Evolutionary conservation across 92 coral and sea anemone genomes (phyloP).

Genomic region (Porites rus): DNA sequence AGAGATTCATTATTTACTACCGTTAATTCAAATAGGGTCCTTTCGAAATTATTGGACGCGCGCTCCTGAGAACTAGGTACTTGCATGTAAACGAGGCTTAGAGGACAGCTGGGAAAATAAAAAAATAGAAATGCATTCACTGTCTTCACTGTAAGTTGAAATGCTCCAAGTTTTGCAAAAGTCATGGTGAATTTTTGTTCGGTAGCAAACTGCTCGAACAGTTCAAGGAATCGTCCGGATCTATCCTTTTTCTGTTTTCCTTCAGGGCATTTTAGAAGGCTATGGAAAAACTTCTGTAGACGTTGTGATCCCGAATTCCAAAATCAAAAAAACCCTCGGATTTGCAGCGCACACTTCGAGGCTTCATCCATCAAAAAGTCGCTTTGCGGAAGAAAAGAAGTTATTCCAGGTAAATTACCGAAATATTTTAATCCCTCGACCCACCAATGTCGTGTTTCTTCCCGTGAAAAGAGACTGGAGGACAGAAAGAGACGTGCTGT

Average conservation of each 20-base stretch:
- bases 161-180: neutral
- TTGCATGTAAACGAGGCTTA: slow-evolving; percentile 12
- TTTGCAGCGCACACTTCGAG: too few species aligned
- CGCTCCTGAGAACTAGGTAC: neutral
- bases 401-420: slow-evolving; percentile 10
- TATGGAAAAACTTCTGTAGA: slow-evolving; percentile 8
- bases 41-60: slow-evolving; percentile 18
- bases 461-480: slow-evolving; percentile 3
- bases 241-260: slow-evolving; percentile 10
- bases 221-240: slow-evolving; percentile 17
- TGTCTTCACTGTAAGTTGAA: neutral
- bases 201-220: slow-evolving; percentile 5
- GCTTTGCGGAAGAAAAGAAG: too few species aligned
- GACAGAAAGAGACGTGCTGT: neutral
- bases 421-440: slow-evolving; percentile 12
- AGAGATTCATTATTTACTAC: too few species aligned
- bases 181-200: slow-evolving; percentile 17
- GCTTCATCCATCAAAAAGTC: too few species aligned
- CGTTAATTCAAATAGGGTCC: neutral
- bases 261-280: neutral
- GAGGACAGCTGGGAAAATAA: neutral
- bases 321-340: neutral
- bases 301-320: neutral
- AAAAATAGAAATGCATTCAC: neutral
- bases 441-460: neutral